These are phyloP conservation scores for Ochropleura leucogaster DNA, from an alignment of 2,888 invertebrate genomes.

Conservation along the genomic window DNA sequence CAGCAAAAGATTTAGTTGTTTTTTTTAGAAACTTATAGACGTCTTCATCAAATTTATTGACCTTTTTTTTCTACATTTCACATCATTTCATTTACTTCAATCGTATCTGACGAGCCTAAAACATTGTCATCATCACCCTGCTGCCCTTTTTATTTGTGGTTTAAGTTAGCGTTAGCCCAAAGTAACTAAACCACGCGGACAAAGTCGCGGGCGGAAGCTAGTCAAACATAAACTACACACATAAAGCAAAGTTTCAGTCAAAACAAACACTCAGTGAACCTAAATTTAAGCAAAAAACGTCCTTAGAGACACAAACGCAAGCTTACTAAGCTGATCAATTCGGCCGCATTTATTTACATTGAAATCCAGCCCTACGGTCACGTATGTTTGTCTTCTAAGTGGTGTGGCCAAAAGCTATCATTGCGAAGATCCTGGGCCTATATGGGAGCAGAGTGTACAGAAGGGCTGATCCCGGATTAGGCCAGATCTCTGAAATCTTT, in stretches of 20 bases:
- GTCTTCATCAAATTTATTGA: no score
- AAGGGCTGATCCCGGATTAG: conserved; percentile 39
- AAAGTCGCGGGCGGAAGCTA: no score
- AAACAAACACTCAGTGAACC: not conserved
- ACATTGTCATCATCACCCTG: no score
- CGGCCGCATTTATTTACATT: conserved; percentile 25
- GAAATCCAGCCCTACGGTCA: not conserved
- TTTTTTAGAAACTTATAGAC: no score
- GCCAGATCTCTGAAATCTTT: conserved; percentile 11
- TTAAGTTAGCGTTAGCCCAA: no score
- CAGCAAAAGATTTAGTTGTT: no score
- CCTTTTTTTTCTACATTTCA: no score
- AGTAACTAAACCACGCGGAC: no score
- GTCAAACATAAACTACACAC: not conserved
- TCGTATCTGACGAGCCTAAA: no score
- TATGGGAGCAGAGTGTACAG: conserved; percentile 20
- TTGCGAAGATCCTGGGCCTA: conserved; percentile 8
- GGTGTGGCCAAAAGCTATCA: conserved; percentile 22
- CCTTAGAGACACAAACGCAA: not conserved
- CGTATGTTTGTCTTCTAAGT: conserved; percentile 28
- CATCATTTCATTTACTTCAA: no score
- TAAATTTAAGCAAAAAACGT: not conserved
- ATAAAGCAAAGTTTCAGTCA: not conserved
- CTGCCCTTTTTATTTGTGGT: no score
- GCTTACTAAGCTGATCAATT: conserved; percentile 3